A percentile compares a stretch with the other conserved stretches of the same genome.
Conservation (phyloP, 2,797 vertebrate genomes). For the Gobio occitaniae region DNA sequence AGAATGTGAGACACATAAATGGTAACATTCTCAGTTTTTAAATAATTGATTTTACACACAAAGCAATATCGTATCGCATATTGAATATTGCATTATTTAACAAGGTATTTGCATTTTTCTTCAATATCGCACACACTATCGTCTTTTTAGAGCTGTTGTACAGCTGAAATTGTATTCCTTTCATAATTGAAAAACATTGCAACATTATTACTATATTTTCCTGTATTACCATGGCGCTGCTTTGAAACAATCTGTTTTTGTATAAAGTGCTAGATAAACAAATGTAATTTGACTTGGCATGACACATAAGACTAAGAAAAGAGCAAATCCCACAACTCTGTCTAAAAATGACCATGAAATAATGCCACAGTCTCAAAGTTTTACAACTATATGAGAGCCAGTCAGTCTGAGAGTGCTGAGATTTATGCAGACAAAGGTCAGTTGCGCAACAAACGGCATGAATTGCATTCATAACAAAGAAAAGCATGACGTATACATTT, state of each 20-base stretch:
- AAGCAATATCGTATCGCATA: too few species aligned
- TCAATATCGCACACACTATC: too few species aligned
- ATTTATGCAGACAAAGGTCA: constrained; percentile 35
- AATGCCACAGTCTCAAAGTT: constrained; percentile 1
- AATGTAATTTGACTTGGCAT: background rate
- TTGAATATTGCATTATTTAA: too few species aligned
- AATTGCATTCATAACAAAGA: background rate
- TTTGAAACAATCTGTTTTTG: background rate
- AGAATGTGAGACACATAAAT: too few species aligned
- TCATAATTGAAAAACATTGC: background rate
- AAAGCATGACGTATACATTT: constrained; percentile 2
- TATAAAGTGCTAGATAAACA: background rate
- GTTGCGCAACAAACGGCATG: background rate
- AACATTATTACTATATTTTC: background rate
- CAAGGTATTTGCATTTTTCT: too few species aligned
- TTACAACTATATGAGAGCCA: constrained; percentile 20
- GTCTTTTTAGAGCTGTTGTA: background rate
- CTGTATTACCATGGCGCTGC: background rate
- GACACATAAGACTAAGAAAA: background rate
- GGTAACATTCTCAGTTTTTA: too few species aligned
- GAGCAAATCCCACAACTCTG: constrained; percentile 2
- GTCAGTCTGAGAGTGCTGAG: background rate
- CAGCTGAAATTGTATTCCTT: background rate
- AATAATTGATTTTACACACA: too few species aligned
- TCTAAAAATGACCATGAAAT: background rate